These are phyloP conservation scores for Chymomyza amoena DNA, from an alignment of 2,888 invertebrate genomes.

Conservation along the genomic window DNA sequence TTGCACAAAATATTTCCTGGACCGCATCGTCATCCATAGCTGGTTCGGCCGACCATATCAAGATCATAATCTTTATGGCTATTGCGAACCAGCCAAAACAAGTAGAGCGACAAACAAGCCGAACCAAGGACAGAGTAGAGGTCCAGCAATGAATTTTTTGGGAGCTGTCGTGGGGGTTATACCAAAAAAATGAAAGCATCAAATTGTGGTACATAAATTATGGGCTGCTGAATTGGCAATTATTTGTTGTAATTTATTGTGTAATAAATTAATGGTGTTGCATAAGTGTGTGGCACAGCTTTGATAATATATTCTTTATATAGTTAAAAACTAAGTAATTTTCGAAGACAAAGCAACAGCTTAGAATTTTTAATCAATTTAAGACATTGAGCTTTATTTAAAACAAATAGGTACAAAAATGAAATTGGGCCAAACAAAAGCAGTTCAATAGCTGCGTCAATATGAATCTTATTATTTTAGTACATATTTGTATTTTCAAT, in stretches of 20 bases:
- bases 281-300: conserved; percentile 21
- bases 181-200: conserved; percentile 26
- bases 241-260: conserved; percentile 64
- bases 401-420: too few species aligned
- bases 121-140: conserved; percentile 17
- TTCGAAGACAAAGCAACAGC: conserved; percentile 15
- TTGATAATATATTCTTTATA: conserved; percentile 36
- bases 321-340: conserved; percentile 59
- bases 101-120: conserved; percentile 64
- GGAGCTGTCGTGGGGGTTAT: neutral
- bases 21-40: conserved; percentile 33
- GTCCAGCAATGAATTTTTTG: neutral
- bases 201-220: conserved; percentile 58
- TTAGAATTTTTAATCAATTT: neutral
- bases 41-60: conserved; percentile 42
- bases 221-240: conserved; percentile 66
- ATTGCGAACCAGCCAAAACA: conserved; percentile 46
- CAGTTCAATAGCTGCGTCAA: too few species aligned
- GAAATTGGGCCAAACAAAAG: too few species aligned
- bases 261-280: conserved; percentile 45
- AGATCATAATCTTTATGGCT: conserved; percentile 65
- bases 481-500: too few species aligned
- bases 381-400: neutral
- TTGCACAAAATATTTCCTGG: conserved; percentile 31
- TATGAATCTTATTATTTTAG: too few species aligned